Base-by-base conservation (phyloP, 2,888 invertebrate genomes). In the Hoplodrina blanda region DNA sequence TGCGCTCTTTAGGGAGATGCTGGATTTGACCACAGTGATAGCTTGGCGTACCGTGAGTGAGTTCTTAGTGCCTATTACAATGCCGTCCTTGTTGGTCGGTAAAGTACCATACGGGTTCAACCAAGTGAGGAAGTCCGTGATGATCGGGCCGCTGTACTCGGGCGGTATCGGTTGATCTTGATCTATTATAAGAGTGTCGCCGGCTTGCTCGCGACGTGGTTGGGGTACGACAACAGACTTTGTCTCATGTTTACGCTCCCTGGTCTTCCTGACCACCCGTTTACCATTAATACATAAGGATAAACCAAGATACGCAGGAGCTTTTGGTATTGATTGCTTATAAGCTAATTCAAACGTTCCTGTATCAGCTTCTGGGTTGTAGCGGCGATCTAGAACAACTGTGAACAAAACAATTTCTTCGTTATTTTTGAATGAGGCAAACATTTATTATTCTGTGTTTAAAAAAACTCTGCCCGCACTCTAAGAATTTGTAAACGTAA, bases 321-420 rank as follows among this genome's bases (percentile, higher is more conserved):
- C 97, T 84, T 97, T 97, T 0, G 98, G 98, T 78, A 98, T 96
- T 62, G 96, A 94, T 92, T 98, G 98, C 71, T 97, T 97, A 90
- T 98, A 98, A 10, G 97, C 97, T 81, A 98, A 89, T 88, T 98
- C 98, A 87, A 98, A 98, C 75, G 97, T 96, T 20, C 98, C 98
- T 3, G 98, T 98, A 78, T 98, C 97, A 0, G 98, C 97, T 62
- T 97, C 97, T 30, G 97, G 96, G 89, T 98, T 97, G 67, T 95
- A 94, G 62, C 97, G 96, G 68, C 97, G 96, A 90, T 98, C 98
- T 13, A 98, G 94, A 6, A 98, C 97, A 85, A 98, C 98, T 98
- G 76, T 59, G 11, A 46, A 81, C 10, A 59, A 19, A 69, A 62
- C 0, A 33, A 44, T 55, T 25, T 30, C 17, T 57, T 41, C 11